These are phyloP conservation scores for Schmidtea mediterranea DNA, from an alignment of 1,140 invertebrate genomes.

Conservation along the genomic window DNA sequence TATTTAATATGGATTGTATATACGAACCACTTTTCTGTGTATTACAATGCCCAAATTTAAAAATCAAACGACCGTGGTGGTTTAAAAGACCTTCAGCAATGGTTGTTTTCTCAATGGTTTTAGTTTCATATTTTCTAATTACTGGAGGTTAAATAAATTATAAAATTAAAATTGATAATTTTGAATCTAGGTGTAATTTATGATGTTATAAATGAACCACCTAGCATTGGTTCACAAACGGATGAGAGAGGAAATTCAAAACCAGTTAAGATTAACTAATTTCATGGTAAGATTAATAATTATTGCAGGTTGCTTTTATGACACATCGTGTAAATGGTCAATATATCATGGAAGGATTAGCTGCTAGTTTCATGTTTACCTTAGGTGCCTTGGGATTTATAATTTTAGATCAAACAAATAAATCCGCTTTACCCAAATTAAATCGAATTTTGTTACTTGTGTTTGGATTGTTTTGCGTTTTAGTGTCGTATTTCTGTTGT, in stretches of 20 bases:
- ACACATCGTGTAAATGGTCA: conserved; percentile 88
- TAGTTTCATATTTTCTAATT: conserved; percentile 82
- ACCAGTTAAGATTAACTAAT: conserved; percentile 29
- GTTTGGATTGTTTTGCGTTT: conserved; percentile 66
- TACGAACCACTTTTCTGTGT: conserved; percentile 51
- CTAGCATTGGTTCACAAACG: conserved; percentile 79
- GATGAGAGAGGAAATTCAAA: conserved; percentile 79
- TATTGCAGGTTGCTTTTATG: conserved; percentile 66
- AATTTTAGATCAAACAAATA: conserved; percentile 56
- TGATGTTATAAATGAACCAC: conserved; percentile 89
- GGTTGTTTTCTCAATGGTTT: conserved; percentile 59
- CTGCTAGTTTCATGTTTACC: conserved; percentile 79
- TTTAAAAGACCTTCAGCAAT: conserved; percentile 66
- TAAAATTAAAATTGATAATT: conserved; percentile 6
- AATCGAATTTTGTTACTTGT: conserved; percentile 66
- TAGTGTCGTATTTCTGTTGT: conserved; percentile 76
- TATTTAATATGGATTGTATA: conserved; percentile 39
- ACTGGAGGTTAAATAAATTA: conserved; percentile 47
- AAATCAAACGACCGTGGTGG: conserved; percentile 67
- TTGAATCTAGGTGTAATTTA: conserved; percentile 59
- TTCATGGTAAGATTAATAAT: conserved; percentile 3
- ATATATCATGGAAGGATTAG: conserved; percentile 92
- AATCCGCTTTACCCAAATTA: conserved; percentile 54
- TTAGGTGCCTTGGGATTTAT: conserved; percentile 82
- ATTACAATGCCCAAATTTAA: conserved; percentile 64